phyloP scores from a whole-genome alignment of 2,797 vertebrate genomes.

The Tenualosa thibaudeaui region DNA sequence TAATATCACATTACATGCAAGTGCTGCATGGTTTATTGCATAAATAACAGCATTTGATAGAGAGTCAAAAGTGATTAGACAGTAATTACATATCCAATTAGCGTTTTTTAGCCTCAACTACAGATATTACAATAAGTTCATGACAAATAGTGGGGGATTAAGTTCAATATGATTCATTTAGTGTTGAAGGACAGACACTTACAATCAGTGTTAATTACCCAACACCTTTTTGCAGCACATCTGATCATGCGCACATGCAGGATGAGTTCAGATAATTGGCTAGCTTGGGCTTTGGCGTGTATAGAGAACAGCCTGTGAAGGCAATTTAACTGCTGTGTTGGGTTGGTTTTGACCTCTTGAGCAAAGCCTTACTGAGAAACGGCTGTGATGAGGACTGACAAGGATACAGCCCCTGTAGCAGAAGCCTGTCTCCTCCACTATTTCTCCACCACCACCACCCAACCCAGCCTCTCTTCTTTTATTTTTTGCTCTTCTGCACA shows the following conservation, averaged over 20 bases:
- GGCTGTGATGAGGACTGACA: conserved; percentile 11
- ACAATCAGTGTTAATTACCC: conserved; percentile 1
- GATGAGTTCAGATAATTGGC: background rate
- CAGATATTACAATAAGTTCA: background rate
- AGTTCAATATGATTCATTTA: background rate
- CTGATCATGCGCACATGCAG: background rate
- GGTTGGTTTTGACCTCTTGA: conserved; percentile 5
- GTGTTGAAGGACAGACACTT: background rate
- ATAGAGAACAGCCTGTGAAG: background rate
- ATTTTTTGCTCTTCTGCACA: conserved; percentile 16
- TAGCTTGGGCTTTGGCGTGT: background rate
- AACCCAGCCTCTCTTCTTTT: background rate
- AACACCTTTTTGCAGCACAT: background rate
- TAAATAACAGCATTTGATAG: background rate
- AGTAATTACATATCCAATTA: background rate
- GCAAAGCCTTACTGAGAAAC: background rate
- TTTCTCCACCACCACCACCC: background rate
- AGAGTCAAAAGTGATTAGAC: background rate
- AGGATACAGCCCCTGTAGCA: conserved; percentile 22
- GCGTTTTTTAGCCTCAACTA: background rate
- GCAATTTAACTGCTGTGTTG: conserved; percentile 2
- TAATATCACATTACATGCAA: background rate
- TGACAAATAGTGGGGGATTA: background rate
- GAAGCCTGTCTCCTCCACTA: background rate
- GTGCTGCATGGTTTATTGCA: background rate